Evolutionary conservation across 1,140 invertebrate genomes (phyloP).

Genomic region (Oryctes rhinoceros): DNA sequence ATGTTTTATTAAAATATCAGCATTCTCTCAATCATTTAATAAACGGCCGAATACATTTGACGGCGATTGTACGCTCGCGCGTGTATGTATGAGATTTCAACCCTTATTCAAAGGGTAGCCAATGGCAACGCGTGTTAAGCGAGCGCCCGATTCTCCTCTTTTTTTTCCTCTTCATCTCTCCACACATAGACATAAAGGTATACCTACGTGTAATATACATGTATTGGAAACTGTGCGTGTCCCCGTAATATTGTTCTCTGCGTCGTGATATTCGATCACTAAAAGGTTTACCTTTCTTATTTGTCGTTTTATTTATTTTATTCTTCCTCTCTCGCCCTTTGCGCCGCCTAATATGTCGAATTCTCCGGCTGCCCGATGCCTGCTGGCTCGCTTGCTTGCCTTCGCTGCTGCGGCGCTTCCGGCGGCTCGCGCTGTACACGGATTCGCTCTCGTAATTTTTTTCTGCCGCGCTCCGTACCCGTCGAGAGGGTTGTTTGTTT

Average conservation of each 20-base stretch:
- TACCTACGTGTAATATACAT: too few species aligned
- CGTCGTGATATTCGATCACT: slow-evolving; percentile 42
- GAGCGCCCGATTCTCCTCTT: slow-evolving; percentile 31
- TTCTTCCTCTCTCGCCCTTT: slow-evolving; percentile 31
- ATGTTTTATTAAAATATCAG: too few species aligned
- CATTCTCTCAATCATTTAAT: too few species aligned
- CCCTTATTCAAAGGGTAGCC: slow-evolving; percentile 44
- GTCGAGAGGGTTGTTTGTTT: slow-evolving; percentile 27
- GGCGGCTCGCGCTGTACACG: slow-evolving; percentile 3
- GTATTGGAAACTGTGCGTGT: not conserved
- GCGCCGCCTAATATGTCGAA: slow-evolving; percentile 3
- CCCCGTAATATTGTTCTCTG: slow-evolving; percentile 20
- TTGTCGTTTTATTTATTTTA: slow-evolving; percentile 43
- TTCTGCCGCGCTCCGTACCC: slow-evolving; percentile 1
- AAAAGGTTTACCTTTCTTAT: slow-evolving; percentile 43
- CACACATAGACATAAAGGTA: too few species aligned
- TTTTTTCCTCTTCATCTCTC: not conserved
- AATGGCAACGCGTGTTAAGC: slow-evolving; percentile 43
- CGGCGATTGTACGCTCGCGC: not conserved
- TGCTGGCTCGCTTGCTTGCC: slow-evolving; percentile 9
- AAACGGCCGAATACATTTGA: too few species aligned
- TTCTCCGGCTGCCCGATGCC: not conserved
- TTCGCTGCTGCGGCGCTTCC: slow-evolving; percentile 23
- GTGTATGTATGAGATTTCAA: slow-evolving; percentile 44
- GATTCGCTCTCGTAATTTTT: slow-evolving; percentile 1